phyloP scores from a whole-genome alignment of 2,888 invertebrate genomes.

The Callimorpha dominula region DNA sequence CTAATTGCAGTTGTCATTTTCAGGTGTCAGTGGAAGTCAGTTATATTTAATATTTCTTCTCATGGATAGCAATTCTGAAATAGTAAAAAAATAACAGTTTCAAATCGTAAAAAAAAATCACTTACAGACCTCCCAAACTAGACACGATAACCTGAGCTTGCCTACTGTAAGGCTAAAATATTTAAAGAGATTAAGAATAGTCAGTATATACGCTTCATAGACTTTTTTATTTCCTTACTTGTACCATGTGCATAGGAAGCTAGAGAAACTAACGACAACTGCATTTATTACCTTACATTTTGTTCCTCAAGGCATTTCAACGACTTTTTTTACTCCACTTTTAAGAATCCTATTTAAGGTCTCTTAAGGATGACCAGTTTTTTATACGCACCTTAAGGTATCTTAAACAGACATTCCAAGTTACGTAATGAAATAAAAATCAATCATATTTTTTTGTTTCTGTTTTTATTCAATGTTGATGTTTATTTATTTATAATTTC shows the following conservation, averaged over 20 bases:
- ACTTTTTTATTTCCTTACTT: too few relatives aligned
- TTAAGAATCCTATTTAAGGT: conserved; percentile 59
- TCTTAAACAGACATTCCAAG: conserved; percentile 68
- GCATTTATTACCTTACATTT: conserved; percentile 9
- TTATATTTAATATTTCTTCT: too few relatives aligned
- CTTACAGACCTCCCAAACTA: neutral
- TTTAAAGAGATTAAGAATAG: neutral
- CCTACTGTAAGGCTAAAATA: too few relatives aligned
- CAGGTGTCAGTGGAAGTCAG: neutral
- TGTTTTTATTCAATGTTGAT: conserved; percentile 59
- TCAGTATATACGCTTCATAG: too few relatives aligned
- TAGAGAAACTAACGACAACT: neutral
- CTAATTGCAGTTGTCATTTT: conserved; percentile 6
- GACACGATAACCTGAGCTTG: too few relatives aligned
- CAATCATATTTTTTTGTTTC: conserved; percentile 38
- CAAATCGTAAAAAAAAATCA: neutral
- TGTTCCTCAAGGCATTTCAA: conserved; percentile 47
- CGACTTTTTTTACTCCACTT: conserved; percentile 52
- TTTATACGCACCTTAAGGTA: conserved; percentile 43
- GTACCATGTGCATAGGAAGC: too few relatives aligned
- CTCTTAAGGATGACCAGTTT: conserved; percentile 40
- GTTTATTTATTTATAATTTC: conserved; percentile 62
- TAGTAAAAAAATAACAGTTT: too few relatives aligned
- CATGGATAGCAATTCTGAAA: neutral
- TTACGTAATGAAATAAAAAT: conserved; percentile 31